These are phyloP conservation scores for Phataginus tricuspis DNA, from an alignment of 2,797 vertebrate genomes.

Conservation along the genomic window DNA sequence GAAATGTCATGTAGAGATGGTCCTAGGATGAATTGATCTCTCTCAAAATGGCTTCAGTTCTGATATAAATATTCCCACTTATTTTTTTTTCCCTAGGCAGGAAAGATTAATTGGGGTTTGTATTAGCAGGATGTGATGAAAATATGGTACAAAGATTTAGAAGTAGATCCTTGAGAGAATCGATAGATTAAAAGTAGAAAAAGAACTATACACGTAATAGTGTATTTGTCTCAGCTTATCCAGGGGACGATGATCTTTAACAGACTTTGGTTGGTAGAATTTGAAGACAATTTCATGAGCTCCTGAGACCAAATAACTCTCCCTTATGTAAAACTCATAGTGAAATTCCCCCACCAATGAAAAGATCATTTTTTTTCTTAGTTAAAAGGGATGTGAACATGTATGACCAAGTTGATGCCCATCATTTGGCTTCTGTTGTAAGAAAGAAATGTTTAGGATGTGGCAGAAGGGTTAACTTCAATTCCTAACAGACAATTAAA, in stretches of 20 bases:
- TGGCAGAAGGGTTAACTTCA: slow-evolving; percentile 12
- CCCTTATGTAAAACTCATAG: slow-evolving; percentile 32
- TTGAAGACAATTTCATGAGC: slow-evolving; percentile 50
- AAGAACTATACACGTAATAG: not conserved
- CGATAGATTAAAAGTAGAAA: slow-evolving; percentile 15
- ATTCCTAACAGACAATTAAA: not conserved
- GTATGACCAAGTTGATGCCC: not conserved
- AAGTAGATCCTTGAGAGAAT: slow-evolving; percentile 32
- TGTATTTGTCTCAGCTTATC: not conserved
- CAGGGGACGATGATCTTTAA: not conserved
- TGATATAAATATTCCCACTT: not conserved
- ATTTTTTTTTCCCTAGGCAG: not conserved
- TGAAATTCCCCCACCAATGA: not conserved
- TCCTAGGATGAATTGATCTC: slow-evolving; percentile 20
- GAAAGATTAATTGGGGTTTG: slow-evolving; percentile 50
- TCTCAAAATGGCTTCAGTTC: slow-evolving; percentile 45
- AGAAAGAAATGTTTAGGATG: not conserved
- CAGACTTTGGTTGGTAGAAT: not conserved
- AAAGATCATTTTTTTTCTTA: slow-evolving; percentile 21
- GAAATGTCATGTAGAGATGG: not conserved
- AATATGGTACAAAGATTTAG: not conserved
- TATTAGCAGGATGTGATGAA: slow-evolving; percentile 34
- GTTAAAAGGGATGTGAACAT: slow-evolving; percentile 13
- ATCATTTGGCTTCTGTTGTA: slow-evolving; percentile 24
- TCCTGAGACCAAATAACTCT: slow-evolving; percentile 20